These are phyloP conservation scores for Sardinella longiceps DNA, from an alignment of 2,797 vertebrate genomes.

Conservation along the genomic window DNA sequence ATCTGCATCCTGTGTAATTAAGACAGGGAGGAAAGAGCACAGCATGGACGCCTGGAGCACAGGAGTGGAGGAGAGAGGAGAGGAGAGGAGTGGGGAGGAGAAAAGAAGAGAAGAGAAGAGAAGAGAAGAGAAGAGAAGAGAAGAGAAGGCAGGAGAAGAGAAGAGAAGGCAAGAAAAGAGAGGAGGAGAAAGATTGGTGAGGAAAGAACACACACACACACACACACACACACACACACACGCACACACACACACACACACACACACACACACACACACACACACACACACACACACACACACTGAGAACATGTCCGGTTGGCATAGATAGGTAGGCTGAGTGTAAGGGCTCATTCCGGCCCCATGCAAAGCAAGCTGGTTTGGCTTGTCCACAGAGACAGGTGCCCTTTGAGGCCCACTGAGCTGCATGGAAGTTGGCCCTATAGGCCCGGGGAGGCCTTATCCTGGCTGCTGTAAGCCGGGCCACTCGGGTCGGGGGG, in stretches of 20 bases:
- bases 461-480: not conserved
- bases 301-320: not conserved
- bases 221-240: not conserved
- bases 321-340: not conserved
- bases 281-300: not conserved
- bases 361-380: not conserved
- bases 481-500: not conserved
- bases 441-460: not conserved
- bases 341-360: not conserved
- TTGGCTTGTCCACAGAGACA: not conserved
- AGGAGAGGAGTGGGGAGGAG: too few relatives aligned
- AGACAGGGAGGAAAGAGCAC: not conserved
- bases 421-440: not conserved
- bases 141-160: too few relatives aligned
- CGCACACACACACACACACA: not conserved
- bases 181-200: too few relatives aligned
- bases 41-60: not conserved
- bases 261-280: not conserved
- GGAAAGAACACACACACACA: not conserved
- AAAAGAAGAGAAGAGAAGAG: too few relatives aligned
- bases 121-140: too few relatives aligned
- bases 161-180: too few relatives aligned
- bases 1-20: constrained; percentile 3
- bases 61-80: not conserved
- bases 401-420: not conserved